Base-by-base conservation (phyloP, 2,888 invertebrate genomes). In the Nemapogon koenigi region DNA sequence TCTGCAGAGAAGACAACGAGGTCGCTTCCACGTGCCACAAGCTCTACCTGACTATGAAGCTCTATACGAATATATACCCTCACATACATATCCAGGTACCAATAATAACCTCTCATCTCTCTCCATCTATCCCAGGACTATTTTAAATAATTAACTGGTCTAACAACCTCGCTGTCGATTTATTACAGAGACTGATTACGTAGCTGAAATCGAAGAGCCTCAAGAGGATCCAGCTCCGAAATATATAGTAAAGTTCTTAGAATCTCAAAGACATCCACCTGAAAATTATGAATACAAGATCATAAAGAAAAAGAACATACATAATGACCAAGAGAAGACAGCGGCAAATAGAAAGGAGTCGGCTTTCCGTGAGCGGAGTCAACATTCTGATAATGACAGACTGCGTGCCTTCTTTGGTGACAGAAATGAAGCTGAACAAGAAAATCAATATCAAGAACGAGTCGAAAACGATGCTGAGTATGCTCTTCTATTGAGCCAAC, bases 281-380 rank as follows among this genome's bases (percentile, higher is more conserved):
- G 81, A 82, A 35, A 57, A 79, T 2, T 85, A 83, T 44, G 75
- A 84, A 46, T 84, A 84, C 48, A 81, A 62, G 51, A 50, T 73
- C 14, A 76, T 80, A 14, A 82, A 82, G 50, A 81, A 83, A 49
- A 81, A 78, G 47, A 76, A 64, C 42, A 57, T 50, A 39, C 57
- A 61, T 50, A 41, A 60, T 41, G 49, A 60, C 44, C 16, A 56
- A 53, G 17, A 41, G 42, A 26, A 48, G 46, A 1, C 40, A 38
- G 7, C 40, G 48, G 3, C 46, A 46, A 13, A 63, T 59, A 68
- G 68, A 39, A 32, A 32, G 13, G 72, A 72, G 52, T 75, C 78
- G 0, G 63, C 76, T 27, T 78, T 78, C 41, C 73, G 78, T 27
- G 78, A 78, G 45, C 57, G 78, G 43, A 60, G 56, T 42, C 73